Percentiles rank a stretch among this genome's conserved stretches.
Conservation (phyloP, 2,888 invertebrate genomes). For the Eumerus sabulonum region DNA sequence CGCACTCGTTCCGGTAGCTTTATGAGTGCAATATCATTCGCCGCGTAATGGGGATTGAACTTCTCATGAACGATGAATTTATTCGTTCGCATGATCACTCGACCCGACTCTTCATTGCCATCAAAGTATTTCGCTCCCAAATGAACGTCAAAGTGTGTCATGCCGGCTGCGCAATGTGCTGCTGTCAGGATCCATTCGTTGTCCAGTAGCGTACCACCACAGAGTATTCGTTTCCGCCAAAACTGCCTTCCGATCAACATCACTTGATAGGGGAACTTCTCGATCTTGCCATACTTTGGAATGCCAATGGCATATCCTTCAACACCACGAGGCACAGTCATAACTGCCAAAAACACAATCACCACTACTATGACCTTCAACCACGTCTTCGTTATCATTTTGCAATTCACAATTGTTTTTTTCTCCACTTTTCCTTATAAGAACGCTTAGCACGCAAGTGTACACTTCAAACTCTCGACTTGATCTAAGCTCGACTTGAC, state of each 20-base stretch:
- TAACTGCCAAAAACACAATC: slow-evolving; percentile 24
- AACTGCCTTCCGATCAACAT: slow-evolving; percentile 77
- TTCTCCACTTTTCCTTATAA: slow-evolving; percentile 20
- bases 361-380: slow-evolving; percentile 29
- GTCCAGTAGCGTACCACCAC: slow-evolving; percentile 77
- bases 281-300: slow-evolving; percentile 74
- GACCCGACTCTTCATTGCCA: slow-evolving; percentile 72
- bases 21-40: slow-evolving; percentile 77
- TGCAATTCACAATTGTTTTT: background rate
- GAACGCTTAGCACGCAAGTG: slow-evolving; percentile 28
- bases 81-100: slow-evolving; percentile 73
- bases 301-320: slow-evolving; percentile 75
- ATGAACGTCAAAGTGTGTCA: slow-evolving; percentile 76
- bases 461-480: slow-evolving; percentile 73
- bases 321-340: slow-evolving; percentile 18
- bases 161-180: slow-evolving; percentile 77
- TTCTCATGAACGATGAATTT: slow-evolving; percentile 76
- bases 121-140: slow-evolving; percentile 76
- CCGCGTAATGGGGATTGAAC: slow-evolving; percentile 74
- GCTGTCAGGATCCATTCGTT: slow-evolving; percentile 77
- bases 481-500: slow-evolving; percentile 76
- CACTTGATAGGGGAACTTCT: slow-evolving; percentile 77
- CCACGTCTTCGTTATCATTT: slow-evolving; percentile 22
- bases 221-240: slow-evolving; percentile 76
- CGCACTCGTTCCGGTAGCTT: slow-evolving; percentile 73